Evolutionary conservation across 1,140 invertebrate genomes (phyloP).

Genomic region (Pygmarrhopalites habei): DNA sequence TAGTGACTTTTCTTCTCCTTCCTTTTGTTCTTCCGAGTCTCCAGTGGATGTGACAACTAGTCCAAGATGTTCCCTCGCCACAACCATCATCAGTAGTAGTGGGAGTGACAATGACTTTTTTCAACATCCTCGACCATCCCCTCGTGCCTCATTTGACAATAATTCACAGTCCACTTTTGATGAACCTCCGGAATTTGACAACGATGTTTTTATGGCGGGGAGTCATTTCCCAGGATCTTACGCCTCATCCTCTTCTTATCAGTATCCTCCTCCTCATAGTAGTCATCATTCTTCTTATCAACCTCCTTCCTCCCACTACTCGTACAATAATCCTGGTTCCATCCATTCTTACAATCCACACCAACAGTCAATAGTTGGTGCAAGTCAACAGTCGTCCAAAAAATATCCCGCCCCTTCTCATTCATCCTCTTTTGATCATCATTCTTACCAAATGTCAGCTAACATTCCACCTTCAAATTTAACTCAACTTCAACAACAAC

Average conservation of each 20-base stretch:
- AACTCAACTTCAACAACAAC: conserved; percentile 34
- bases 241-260: too few relatives aligned
- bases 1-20: conserved; percentile 44
- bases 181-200: conserved; percentile 5
- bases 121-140: neutral
- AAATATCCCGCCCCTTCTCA: neutral
- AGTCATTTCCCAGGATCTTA: too few relatives aligned
- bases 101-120: conserved; percentile 12
- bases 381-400: too few relatives aligned
- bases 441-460: neutral
- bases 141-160: conserved; percentile 7
- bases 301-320: too few relatives aligned
- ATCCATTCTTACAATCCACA: too few relatives aligned
- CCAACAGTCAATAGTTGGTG: too few relatives aligned
- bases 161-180: neutral
- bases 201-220: too few relatives aligned
- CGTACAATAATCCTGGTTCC: too few relatives aligned
- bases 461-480: neutral
- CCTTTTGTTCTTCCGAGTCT: conserved; percentile 50
- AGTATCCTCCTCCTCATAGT: conserved; percentile 1
- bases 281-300: neutral
- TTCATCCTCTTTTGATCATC: too few relatives aligned
- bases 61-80: conserved; percentile 27
- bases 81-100: conserved; percentile 25
- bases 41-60: conserved; percentile 19